These are phyloP conservation scores for Thalpophila matura DNA, from an alignment of 2,888 invertebrate species.

Conservation along the genomic window DNA sequence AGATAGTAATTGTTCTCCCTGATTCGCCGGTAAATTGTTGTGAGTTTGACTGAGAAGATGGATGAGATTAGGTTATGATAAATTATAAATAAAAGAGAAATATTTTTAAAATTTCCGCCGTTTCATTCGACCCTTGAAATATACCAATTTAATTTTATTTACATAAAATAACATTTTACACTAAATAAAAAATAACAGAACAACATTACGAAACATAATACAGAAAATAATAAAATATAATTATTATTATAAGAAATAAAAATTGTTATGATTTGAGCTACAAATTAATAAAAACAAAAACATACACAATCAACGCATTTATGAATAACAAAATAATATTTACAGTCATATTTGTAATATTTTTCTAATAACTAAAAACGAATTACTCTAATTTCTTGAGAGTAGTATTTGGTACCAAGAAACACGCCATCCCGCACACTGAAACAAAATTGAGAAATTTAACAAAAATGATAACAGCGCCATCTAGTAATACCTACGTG, in stretches of 20 bases:
- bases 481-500: conserved; percentile 36
- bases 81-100: conserved; percentile 89
- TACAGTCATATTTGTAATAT: conserved; percentile 8
- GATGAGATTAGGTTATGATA: conserved; percentile 85
- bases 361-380: conserved; percentile 1
- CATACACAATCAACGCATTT: neutral
- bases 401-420: conserved; percentile 84
- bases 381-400: conserved; percentile 84
- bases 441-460: conserved; percentile 65
- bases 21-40: conserved; percentile 80
- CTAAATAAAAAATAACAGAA: conserved; percentile 2
- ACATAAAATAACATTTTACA: conserved; percentile 20
- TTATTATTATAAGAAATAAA: neutral
- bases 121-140: conserved; percentile 64
- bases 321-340: conserved; percentile 19
- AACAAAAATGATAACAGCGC: conserved; percentile 34
- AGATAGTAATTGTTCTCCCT: conserved; percentile 80
- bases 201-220: neutral
- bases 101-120: conserved; percentile 81
- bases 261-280: neutral
- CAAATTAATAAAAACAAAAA: neutral
- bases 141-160: conserved; percentile 49
- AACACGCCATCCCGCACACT: conserved; percentile 81
- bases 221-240: neutral
- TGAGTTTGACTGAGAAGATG: conserved; percentile 81